A percentile compares a stretch with the other conserved stretches of the same genome.
These are phyloP conservation scores for Zele albiditarsus DNA, from an alignment of 2,888 invertebrate species.

Conservation along the genomic window DNA sequence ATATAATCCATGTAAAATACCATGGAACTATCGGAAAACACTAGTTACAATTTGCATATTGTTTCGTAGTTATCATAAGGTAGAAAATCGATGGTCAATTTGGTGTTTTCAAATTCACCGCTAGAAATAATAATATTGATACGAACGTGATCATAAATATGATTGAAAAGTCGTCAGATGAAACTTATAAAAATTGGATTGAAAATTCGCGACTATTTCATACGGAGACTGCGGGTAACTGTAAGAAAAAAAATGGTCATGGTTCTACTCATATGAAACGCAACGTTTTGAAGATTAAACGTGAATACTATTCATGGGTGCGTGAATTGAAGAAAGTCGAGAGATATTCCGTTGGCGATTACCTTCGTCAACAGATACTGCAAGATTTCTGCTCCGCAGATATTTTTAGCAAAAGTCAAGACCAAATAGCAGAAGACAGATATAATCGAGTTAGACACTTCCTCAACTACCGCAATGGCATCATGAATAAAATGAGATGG, in stretches of 20 bases:
- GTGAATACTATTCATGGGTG: constrained; percentile 25
- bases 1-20: background rate
- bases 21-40: background rate
- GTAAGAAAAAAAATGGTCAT: background rate
- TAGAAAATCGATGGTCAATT: constrained; percentile 7
- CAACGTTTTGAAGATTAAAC: background rate
- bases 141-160: background rate
- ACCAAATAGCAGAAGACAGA: constrained; percentile 58
- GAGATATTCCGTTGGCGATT: constrained; percentile 63
- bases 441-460: constrained; percentile 61
- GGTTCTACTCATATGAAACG: background rate
- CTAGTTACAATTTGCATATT: constrained; percentile 33
- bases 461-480: constrained; percentile 37
- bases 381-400: constrained; percentile 56
- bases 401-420: constrained; percentile 52
- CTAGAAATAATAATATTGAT: background rate
- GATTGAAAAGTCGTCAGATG: background rate
- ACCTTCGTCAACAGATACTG: constrained; percentile 64
- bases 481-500: constrained; percentile 8
- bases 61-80: background rate
- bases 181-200: background rate
- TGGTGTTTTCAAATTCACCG: background rate
- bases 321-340: constrained; percentile 44
- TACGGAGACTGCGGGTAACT: background rate
- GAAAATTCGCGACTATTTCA: background rate